Base-by-base conservation (phyloP, 2,888 invertebrate species). In the Cephus nigrinus region DNA sequence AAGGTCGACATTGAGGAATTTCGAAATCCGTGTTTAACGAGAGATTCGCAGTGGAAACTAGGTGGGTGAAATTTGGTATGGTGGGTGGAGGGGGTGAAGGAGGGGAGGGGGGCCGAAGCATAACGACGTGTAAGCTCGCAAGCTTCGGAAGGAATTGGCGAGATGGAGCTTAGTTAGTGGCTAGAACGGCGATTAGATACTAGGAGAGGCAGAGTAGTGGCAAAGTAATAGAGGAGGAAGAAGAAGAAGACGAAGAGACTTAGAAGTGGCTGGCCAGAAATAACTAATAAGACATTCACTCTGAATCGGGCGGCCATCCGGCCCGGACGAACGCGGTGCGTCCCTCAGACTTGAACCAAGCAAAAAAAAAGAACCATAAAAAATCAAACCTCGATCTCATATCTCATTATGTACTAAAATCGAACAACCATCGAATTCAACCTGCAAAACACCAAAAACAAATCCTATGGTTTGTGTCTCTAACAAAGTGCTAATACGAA, bases 201-300 rank as follows among this genome's bases (percentile, higher is more conserved):
- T 74, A 68, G 73, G 23, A 73, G 79, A 74, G 76, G 55, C 74
- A 71, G 55, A 55, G 40, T n/a, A 36, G 69, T 75, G 79, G 78
- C 73, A 78, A 71, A 71, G 75, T 71, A 78, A 76, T 73, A 69
- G 75, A 78, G 75, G 79, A 76, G 75, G 81, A 80, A 69, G 79
- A 71, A 73, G 75, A 80, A 55, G 69, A 79, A 69, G 77, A 69
- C 74, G 73, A 79, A 81, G 76, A 82, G 11, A 76, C 80, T 55
- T 9, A 55, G 55, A 79, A 82, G 82, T 79, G 76, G 78, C 84
- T 82, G 73, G 89, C 90, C 89, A 88, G 91, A 90, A 91, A 91
- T 91, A 91, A 90, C 91, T 88, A 90, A 91, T 89, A 90, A 91
- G 90, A 91, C 88, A 91, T 91, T 91, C 91, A 91, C 90, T 91